phyloP scores from a whole-genome alignment of 1,140 invertebrate species.

The Neodiprion lecontei region DNA sequence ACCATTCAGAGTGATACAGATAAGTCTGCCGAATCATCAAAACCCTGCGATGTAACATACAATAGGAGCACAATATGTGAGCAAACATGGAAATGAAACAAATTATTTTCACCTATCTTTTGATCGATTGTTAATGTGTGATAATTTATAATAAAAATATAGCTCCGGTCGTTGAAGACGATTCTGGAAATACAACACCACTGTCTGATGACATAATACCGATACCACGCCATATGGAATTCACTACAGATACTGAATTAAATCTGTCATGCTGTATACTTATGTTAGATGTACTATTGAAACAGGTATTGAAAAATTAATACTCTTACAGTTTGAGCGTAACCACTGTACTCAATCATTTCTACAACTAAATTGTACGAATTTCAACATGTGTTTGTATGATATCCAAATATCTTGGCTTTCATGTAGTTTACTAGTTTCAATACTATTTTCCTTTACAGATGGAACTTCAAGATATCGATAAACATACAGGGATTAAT shows the following conservation, averaged over 20 bases:
- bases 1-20: constrained; percentile 59
- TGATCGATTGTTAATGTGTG: background rate
- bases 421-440: background rate
- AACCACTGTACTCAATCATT: background rate
- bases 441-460: constrained; percentile 50
- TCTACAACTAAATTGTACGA: too few species aligned
- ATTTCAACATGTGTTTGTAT: background rate
- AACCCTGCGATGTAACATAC: constrained; percentile 41
- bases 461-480: constrained; percentile 94
- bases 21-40: constrained; percentile 57
- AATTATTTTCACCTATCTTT: background rate
- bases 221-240: constrained; percentile 66
- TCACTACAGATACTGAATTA: constrained; percentile 71
- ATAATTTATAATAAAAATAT: constrained; percentile 13
- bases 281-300: constrained; percentile 94
- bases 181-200: constrained; percentile 72
- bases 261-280: constrained; percentile 93
- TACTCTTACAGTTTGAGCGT: constrained; percentile 15
- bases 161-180: constrained; percentile 72
- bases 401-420: too few species aligned
- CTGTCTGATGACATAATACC: constrained; percentile 76
- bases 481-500: constrained; percentile 81
- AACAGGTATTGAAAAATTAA: constrained; percentile 73
- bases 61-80: constrained; percentile 65
- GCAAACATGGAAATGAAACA: constrained; percentile 25